A percentile compares a stretch with the other conserved stretches of the same genome.
phyloP scores from a whole-genome alignment of 2,888 invertebrate genomes.

The Ectropis crepuscularia region DNA sequence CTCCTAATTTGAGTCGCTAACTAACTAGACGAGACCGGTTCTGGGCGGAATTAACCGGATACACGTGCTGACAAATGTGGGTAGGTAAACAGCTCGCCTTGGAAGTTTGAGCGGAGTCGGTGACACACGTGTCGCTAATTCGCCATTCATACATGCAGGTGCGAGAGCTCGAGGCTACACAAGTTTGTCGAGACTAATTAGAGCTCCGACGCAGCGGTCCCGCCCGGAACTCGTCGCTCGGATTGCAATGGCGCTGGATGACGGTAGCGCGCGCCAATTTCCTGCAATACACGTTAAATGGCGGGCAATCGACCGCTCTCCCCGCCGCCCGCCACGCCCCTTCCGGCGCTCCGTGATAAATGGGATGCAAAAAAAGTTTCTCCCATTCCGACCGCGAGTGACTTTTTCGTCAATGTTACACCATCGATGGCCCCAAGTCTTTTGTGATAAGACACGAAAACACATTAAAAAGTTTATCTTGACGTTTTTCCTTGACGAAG shows the following conservation, averaged over 20 bases:
- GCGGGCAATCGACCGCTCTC: slow-evolving; percentile 57
- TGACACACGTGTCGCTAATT: slow-evolving; percentile 43
- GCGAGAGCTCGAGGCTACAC: slow-evolving; percentile 35
- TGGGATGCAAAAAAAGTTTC: slow-evolving; percentile 46
- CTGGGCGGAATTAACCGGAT: slow-evolving; percentile 35
- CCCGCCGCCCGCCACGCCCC: slow-evolving; percentile 41
- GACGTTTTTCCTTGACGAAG: slow-evolving; percentile 37
- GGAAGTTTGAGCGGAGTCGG: slow-evolving; percentile 35
- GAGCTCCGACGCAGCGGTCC: slow-evolving; percentile 52
- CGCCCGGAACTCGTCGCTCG: not conserved
- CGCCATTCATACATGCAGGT: slow-evolving; percentile 42
- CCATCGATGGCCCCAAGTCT: slow-evolving; percentile 40
- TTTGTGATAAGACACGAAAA: slow-evolving; percentile 47
- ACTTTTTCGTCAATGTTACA: slow-evolving; percentile 43
- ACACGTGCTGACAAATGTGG: slow-evolving; percentile 40
- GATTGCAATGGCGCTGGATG: slow-evolving; percentile 49
- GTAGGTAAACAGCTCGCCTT: slow-evolving; percentile 29
- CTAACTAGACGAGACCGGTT: slow-evolving; percentile 37
- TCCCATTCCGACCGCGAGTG: slow-evolving; percentile 41
- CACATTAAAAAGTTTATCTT: slow-evolving; percentile 46
- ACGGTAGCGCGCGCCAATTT: slow-evolving; percentile 59
- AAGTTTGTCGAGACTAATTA: slow-evolving; percentile 60
- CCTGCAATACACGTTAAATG: slow-evolving; percentile 68
- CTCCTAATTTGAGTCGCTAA: slow-evolving; percentile 39
- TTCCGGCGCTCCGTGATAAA: slow-evolving; percentile 48